Base-by-base conservation (phyloP, 2,888 invertebrate genomes). In the Leptinotarsa juncta region DNA sequence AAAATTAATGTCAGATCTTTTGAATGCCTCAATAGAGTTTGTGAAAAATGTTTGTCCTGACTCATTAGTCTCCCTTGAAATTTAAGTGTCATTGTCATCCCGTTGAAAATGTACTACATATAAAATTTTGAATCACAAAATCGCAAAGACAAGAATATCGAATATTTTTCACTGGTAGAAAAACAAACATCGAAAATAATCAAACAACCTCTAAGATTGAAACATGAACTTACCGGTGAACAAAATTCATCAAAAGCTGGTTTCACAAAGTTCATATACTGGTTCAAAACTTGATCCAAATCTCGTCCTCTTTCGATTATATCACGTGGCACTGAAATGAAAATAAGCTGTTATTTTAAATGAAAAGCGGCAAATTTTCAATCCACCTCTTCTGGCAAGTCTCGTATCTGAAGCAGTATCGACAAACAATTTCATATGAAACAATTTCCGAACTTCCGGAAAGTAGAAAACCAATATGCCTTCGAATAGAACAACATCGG, bases 171-270 rank as follows among this genome's bases (percentile, higher is more conserved):
- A 3, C 10, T 42, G 42, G 10, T 10, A 42, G 10, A 42, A 42
- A 42, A 42, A 42, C 3, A 2, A 42, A 42, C 42, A 12, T 42
- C 10, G 2, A 42, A 42, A 42, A 7, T 42, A 10, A 42, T 42
- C 0, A 42, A 42, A 10, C 3, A 42, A 42, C 3, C 42, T 42
- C 42, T 42, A 42, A 42, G 0, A 42, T 10, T 16, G n/a, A 51
- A 57, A 16, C 23, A 4, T 65, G 60, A 16, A 91, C 93, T 92
- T 89, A 97, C 97, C 78, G 99, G 99, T 82, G 97, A 91, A 87
- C 98, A 99, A 89, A 99, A 99, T 89, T 98, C 98, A 87, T 99
- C 99, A 88, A 99, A 99, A 3, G 99, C 99, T n/a, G 99, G 99
- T 88, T 99, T 99, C 3, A 99, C 99, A 87, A 95, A 97, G 84